Evolutionary conservation across 2,113 vertebrate species (phyloP), one percentile per base, ranked within the genome.

Genomic region (Forbesichthys agassizii): DNA sequence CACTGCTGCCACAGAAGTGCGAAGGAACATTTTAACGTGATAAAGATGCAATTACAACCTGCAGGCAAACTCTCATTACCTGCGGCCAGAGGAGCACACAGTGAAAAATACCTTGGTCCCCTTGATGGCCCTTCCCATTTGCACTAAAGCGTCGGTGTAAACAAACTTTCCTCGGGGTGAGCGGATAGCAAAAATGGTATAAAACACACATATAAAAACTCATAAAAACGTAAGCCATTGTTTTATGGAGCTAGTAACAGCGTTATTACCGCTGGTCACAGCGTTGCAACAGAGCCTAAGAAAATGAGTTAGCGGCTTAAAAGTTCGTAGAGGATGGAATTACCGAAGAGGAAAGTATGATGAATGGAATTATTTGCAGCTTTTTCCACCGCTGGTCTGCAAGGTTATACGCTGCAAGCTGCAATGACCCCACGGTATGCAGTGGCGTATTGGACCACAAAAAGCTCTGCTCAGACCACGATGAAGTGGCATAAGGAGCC

Each of bases 401-500:
- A 62, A 84, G 74, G 79, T 77, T 68, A 81, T 33, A 54, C 48
- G 57, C 76, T 66, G 58, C 74, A 69, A 66, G 48, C 76, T 64
- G 66, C 54, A 48, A 71, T 33, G 69, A 48, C 46, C 49, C 52
- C 51, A 20, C 20, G 27, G 20, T 81, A 82, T 75, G 85, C 83
- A 80, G 74, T 49, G 68, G 70, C 73, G 76, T 69, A 77, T 86
- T 83, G 85, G 76, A 74, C 46, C 70, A 59, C 54, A 75, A 67
- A 83, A 83, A 71, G 66, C 81, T 84, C 67, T 27, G 80, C 82
- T 87, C 77, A 82, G 80, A 82, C 66, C 73, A 64, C 83, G 77
- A 88, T 87, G 75, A 86, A 91, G 74, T 66, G 36, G 77, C 84
- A 86, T 85, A 80, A 87, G 90, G 82, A 82, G 79, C 80, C 68